phyloP scores from a whole-genome alignment of 1,140 invertebrate genomes.

The Drosophila murphyi region DNA sequence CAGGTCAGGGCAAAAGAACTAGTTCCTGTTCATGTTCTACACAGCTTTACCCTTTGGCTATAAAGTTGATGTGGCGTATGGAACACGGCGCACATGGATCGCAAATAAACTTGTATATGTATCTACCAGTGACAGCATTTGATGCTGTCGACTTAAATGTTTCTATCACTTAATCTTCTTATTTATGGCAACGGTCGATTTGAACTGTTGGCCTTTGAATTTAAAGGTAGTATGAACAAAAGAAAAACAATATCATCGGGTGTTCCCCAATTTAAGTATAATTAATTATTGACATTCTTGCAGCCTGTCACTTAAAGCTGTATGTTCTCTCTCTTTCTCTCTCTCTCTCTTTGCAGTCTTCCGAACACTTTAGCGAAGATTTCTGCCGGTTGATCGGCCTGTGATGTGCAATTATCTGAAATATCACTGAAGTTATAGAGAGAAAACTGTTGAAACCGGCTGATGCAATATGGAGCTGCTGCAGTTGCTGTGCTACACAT shows the following conservation, averaged over 20 bases:
- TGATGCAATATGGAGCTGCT: conserved; percentile 75
- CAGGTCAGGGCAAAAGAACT: neutral
- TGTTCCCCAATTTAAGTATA: too few species aligned
- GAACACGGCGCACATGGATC: neutral
- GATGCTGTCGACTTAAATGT: neutral
- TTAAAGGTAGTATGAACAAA: too few species aligned
- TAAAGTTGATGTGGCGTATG: neutral
- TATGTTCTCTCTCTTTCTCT: neutral
- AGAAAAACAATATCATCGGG: too few species aligned
- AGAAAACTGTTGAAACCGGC: conserved; percentile 27
- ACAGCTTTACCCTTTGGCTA: neutral
- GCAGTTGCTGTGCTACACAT: conserved; percentile 72
- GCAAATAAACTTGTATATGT: neutral
- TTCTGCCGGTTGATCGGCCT: neutral
- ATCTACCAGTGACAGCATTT: conserved; percentile 23
- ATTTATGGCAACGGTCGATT: too few species aligned
- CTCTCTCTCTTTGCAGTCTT: neutral
- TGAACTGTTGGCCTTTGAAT: too few species aligned
- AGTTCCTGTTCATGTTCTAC: conserved; percentile 2
- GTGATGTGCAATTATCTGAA: neutral
- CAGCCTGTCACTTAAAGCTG: too few species aligned
- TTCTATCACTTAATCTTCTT: too few species aligned
- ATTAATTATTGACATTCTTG: conserved; percentile 13
- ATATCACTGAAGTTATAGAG: neutral
- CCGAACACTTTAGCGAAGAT: neutral